phyloP scores from a whole-genome alignment of 2,113 vertebrate genomes.

The Pardalotus punctatus region DNA sequence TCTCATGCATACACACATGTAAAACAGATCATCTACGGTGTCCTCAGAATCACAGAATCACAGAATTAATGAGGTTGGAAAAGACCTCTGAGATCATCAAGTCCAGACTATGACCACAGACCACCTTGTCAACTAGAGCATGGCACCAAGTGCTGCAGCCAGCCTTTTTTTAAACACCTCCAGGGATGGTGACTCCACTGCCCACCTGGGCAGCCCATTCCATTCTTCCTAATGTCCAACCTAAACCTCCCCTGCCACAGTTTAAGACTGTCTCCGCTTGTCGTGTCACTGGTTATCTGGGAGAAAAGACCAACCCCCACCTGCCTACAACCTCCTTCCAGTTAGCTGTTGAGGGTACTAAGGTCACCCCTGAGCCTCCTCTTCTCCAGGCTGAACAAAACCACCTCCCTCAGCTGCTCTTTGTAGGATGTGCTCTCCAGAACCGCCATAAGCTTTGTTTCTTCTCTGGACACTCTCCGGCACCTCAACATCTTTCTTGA shows the following conservation, averaged over 20 bases:
- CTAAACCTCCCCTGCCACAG: no score
- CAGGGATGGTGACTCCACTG: fast-evolving
- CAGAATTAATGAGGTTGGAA: background rate
- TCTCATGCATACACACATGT: fast-evolving
- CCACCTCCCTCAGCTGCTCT: background rate
- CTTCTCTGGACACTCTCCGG: background rate
- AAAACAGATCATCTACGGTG: background rate
- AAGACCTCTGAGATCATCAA: background rate
- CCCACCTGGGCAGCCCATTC: fast-evolving
- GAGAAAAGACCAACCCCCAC: background rate
- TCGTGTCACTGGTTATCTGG: background rate
- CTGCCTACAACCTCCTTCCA: background rate
- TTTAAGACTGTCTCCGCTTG: background rate
- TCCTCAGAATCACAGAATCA: background rate
- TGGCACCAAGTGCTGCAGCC: fast-evolving
- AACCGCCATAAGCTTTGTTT: background rate
- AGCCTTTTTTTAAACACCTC: background rate
- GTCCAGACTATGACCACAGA: no score
- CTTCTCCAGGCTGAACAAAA: background rate
- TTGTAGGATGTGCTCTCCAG: background rate
- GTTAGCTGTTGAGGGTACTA: background rate
- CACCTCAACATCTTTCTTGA: background rate
- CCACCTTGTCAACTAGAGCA: background rate
- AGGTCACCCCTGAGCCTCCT: background rate
- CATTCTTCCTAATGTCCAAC: background rate